Percentiles rank a stretch among this genome's conserved stretches.
These are phyloP conservation scores for Capitulum mitella DNA, from an alignment of 2,888 invertebrate species.

Conservation along the genomic window DNA sequence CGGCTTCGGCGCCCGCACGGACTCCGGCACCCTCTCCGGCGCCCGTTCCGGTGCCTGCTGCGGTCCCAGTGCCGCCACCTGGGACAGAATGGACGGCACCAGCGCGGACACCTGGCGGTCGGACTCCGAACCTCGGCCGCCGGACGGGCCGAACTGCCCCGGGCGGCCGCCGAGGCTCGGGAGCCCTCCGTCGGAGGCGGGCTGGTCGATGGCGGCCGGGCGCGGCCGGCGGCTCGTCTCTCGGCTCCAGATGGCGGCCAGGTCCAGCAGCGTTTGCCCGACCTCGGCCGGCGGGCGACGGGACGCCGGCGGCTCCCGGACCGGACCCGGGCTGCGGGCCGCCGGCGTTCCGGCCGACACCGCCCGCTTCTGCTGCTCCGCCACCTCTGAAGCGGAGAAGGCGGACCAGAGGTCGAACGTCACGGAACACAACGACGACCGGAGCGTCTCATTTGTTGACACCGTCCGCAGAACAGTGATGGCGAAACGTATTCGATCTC, in stretches of 20 bases:
- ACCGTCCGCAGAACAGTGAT: too few species aligned
- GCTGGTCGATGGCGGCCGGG: background rate
- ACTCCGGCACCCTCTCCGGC: too few species aligned
- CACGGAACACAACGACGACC: too few species aligned
- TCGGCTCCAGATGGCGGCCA: background rate
- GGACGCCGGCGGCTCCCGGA: too few species aligned
- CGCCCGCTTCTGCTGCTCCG: background rate
- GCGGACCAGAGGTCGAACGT: too few species aligned
- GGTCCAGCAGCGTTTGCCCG: too few species aligned
- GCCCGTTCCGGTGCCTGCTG: background rate
- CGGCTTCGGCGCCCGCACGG: background rate
- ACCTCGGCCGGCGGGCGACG: too few species aligned
- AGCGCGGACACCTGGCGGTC: background rate
- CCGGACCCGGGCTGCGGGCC: too few species aligned
- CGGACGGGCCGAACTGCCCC: background rate
- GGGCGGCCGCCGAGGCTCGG: background rate
- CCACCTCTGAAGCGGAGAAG: background rate
- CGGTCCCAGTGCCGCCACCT: constrained; percentile 4
- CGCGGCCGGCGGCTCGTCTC: background rate
- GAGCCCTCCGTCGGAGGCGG: background rate
- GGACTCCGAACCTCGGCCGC: background rate
- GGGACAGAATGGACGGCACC: background rate
- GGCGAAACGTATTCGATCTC: too few species aligned
- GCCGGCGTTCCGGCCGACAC: background rate
- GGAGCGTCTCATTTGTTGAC: too few species aligned